phyloP scores from a whole-genome alignment of 2,888 invertebrate species.

The Melipona beecheii region DNA sequence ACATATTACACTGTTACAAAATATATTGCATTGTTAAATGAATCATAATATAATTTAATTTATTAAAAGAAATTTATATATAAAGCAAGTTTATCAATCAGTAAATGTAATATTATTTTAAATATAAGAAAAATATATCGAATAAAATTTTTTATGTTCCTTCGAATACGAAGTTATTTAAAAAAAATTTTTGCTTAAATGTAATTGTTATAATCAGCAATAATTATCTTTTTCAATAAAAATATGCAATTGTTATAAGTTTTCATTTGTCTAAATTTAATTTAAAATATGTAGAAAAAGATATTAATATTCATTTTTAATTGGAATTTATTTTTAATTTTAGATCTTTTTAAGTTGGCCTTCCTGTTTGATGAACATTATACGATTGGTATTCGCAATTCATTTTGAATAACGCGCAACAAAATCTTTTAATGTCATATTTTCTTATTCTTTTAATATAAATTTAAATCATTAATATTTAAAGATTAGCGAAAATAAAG shows the following conservation, averaged over 20 bases:
- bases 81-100: neutral
- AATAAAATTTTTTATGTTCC: constrained; percentile 37
- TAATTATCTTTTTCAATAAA: constrained; percentile 37
- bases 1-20: neutral
- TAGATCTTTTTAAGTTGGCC: constrained; percentile 15
- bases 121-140: constrained; percentile 17
- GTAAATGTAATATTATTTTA: constrained; percentile 32
- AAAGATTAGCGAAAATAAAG: constrained; percentile 68
- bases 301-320: neutral
- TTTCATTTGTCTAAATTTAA: neutral
- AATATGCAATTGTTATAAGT: constrained; percentile 18
- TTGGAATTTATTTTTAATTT: neutral
- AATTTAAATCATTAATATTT: neutral
- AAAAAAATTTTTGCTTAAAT: constrained; percentile 41
- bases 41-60: constrained; percentile 2
- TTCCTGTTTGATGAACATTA: neutral
- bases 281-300: neutral
- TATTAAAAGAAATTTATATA: constrained; percentile 14
- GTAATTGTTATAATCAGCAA: constrained; percentile 29
- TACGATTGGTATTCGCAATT: constrained; percentile 1
- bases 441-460: neutral
- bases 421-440: neutral
- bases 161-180: neutral
- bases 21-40: constrained; percentile 8
- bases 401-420: constrained; percentile 32